Conservation (phyloP, 2,797 vertebrate genomes). For the Xenentodon cancila region DNA sequence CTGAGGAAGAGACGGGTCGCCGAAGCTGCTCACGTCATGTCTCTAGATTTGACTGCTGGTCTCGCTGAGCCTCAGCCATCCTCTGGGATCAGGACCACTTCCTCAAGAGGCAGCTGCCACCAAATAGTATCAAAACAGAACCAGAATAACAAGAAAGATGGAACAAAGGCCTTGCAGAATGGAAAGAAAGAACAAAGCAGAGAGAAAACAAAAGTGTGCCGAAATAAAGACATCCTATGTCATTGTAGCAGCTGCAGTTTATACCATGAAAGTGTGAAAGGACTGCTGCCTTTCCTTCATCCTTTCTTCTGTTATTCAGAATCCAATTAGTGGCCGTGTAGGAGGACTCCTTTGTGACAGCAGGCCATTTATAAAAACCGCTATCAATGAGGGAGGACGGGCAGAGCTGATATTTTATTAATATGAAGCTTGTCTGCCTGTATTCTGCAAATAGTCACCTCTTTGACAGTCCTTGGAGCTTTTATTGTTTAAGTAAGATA, state of each 20-base stretch:
- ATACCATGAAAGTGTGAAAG: conserved; percentile 4
- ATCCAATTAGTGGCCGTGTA: conserved; percentile 54
- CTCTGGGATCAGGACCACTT: neutral
- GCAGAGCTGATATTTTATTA: conserved; percentile 50
- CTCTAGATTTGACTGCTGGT: conserved; percentile 26
- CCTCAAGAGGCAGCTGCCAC: too few relatives aligned
- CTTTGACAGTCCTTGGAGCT: neutral
- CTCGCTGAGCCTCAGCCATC: conserved; percentile 29
- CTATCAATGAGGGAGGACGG: conserved; percentile 34
- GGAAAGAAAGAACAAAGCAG: neutral
- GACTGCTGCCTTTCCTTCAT: conserved; percentile 19
- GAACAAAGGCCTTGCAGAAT: neutral
- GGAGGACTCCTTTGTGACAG: conserved; percentile 28
- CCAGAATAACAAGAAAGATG: too few relatives aligned
- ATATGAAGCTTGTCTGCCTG: conserved; percentile 1
- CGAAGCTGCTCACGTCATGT: conserved; percentile 1
- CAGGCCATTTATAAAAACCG: conserved; percentile 43
- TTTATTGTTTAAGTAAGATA: neutral
- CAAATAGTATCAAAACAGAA: too few relatives aligned
- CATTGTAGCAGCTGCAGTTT: conserved; percentile 19
- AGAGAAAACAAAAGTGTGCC: conserved; percentile 5
- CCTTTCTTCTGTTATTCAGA: conserved; percentile 50
- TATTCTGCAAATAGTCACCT: conserved; percentile 14
- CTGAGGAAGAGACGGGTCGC: neutral
- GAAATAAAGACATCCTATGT: conserved; percentile 22